These are phyloP conservation scores for Amblyteles armatorius DNA, from an alignment of 2,888 invertebrate genomes.

Conservation along the genomic window DNA sequence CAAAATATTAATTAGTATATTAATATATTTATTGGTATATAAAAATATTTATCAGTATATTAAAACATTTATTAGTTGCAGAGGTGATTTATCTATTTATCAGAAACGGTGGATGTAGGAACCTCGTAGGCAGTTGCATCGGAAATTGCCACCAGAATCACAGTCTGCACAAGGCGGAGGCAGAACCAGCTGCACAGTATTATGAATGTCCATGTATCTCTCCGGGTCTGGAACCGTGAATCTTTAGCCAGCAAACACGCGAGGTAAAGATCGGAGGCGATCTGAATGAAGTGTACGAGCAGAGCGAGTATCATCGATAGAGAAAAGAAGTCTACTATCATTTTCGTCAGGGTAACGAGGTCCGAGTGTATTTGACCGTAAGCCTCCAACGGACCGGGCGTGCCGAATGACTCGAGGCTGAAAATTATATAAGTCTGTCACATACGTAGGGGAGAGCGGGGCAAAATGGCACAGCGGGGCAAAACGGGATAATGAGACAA, in stretches of 20 bases:
- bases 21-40: no score
- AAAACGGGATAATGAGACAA: no score
- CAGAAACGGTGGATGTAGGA: neutral
- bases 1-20: no score
- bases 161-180: conserved; percentile 39
- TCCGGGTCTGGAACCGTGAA: neutral
- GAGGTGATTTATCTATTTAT: neutral
- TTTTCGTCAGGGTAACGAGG: conserved; percentile 53
- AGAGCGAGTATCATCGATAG: conserved; percentile 57
- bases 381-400: conserved; percentile 34
- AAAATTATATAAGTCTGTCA: no score
- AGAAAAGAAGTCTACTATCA: conserved; percentile 57
- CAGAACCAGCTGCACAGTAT: conserved; percentile 50
- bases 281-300: conserved; percentile 52
- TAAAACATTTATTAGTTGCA: neutral
- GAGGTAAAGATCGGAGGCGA: conserved; percentile 60
- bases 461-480: no score
- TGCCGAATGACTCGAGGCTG: conserved; percentile 50
- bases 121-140: conserved; percentile 62
- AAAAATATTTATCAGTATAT: no score
- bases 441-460: no score
- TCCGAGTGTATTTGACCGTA: conserved; percentile 62
- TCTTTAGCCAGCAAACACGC: conserved; percentile 39
- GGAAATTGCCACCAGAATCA: conserved; percentile 43
- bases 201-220: neutral